These are phyloP conservation scores for Eulemur mongoz DNA, from an alignment of 2,797 vertebrate species.

Conservation along the genomic window DNA sequence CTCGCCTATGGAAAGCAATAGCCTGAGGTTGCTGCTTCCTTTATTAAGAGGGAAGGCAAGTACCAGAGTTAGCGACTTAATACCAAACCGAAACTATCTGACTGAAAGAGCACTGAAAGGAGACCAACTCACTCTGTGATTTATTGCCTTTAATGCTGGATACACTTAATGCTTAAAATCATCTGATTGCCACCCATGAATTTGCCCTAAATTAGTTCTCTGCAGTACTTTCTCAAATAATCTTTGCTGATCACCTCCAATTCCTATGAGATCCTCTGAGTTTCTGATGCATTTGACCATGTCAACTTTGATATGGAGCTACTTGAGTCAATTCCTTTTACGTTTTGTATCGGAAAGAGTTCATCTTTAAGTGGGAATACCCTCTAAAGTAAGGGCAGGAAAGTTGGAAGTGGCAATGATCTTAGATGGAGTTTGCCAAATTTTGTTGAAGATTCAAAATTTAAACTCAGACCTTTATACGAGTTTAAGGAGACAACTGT, in stretches of 20 bases:
- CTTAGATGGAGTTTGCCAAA: background rate
- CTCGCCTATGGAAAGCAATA: background rate
- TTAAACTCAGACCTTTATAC: background rate
- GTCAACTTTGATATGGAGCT: background rate
- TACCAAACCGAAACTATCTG: background rate
- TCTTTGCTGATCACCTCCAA: background rate
- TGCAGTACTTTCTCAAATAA: background rate
- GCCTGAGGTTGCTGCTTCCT: background rate
- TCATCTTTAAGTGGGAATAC: too few species aligned
- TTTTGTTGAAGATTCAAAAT: background rate
- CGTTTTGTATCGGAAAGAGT: background rate
- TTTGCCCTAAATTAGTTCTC: background rate
- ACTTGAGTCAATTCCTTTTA: background rate
- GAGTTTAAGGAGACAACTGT: background rate
- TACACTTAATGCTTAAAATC: conserved; percentile 3
- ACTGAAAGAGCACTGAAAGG: background rate
- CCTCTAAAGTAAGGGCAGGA: background rate
- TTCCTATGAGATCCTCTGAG: background rate
- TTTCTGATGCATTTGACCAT: background rate
- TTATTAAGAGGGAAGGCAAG: background rate
- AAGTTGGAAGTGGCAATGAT: background rate
- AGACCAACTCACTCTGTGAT: background rate
- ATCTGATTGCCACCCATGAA: background rate
- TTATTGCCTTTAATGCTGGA: background rate
- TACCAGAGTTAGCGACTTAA: background rate